Base-by-base conservation (phyloP, 2,888 invertebrate species). In the Cyclophora punctaria region DNA sequence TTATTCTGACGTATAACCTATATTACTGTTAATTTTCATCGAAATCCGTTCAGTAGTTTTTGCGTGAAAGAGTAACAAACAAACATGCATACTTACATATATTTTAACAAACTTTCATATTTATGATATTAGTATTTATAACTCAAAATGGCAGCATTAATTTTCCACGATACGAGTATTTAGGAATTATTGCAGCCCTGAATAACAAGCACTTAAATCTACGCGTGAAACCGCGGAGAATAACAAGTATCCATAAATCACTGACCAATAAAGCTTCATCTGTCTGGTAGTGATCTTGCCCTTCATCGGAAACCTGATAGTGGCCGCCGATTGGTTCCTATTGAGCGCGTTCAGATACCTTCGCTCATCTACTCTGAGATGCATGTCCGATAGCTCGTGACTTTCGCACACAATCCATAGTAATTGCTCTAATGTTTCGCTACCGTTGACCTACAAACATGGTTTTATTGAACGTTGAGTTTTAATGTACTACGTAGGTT, bases 261-360 rank as follows among this genome's bases (percentile, higher is more conserved):
- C 74, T 85, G 86, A 93, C 93, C 93, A 93, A 69, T 92, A 93
- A n/a, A 94, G 89, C 80, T 95, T 95, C 92, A 94, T 93, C 62
- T 92, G 91, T 48, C 90, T 80, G 1, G 91, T 92, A 67, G 88
- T 92, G 45, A 95, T 93, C 75, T 90, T 92, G 45, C 94, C 94
- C 57, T 89, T 89, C 73, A 95, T 86, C 1, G 93, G 93, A 76
- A 90, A 94, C 5, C 94, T 85, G 53, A 94, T 92, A 0, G 91
- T 90, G 0, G 79, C 66, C 0, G 77, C 74, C 0, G 75, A 56
- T 62, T 90, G 90, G 66, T 90, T 91, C 64, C 91, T 91, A 71
- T 95, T 94, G 3, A 95, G 79, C 1, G 89, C 72, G 71, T 95
- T 95, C 42, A 95, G 82, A 35, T 85, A 82, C 59, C 91, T 89